These are phyloP conservation scores for Mustela lutreola DNA, from an alignment of 2,113 vertebrate genomes.

Conservation along the genomic window DNA sequence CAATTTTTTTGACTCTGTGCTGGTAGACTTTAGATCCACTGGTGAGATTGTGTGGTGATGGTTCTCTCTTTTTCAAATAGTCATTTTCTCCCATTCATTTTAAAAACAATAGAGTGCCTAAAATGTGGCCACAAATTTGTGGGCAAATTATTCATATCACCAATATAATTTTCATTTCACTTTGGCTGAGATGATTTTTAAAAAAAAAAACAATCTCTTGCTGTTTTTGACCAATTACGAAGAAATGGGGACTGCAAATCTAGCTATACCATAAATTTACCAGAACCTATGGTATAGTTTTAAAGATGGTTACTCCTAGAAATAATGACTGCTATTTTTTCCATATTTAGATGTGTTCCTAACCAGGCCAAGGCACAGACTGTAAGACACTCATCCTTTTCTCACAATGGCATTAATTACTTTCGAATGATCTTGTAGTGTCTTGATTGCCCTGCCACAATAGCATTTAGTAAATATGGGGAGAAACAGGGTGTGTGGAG, in stretches of 20 bases:
- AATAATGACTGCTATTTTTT: neutral
- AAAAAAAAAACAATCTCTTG: neutral
- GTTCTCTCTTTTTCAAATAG: conserved; percentile 10
- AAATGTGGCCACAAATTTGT: neutral
- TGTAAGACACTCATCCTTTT: neutral
- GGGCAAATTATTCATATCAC: neutral
- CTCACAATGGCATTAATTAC: neutral
- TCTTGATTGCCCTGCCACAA: neutral
- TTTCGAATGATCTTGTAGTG: neutral
- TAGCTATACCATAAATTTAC: neutral
- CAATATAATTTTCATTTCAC: neutral
- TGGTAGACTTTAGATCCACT: neutral
- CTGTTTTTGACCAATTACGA: neutral
- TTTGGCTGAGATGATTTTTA: neutral
- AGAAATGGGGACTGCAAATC: neutral
- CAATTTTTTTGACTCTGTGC: neutral
- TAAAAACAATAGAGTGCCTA: neutral
- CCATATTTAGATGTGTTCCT: neutral
- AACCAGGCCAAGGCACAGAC: neutral
- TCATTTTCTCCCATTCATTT: neutral
- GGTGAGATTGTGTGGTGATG: neutral
- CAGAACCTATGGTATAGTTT: neutral
- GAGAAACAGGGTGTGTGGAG: neutral
- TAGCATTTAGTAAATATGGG: neutral
- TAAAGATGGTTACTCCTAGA: neutral